A percentile compares a stretch with the other conserved stretches of the same genome.
These are phyloP conservation scores for Antrozous pallidus DNA, from an alignment of 2,797 vertebrate genomes.

Conservation along the genomic window DNA sequence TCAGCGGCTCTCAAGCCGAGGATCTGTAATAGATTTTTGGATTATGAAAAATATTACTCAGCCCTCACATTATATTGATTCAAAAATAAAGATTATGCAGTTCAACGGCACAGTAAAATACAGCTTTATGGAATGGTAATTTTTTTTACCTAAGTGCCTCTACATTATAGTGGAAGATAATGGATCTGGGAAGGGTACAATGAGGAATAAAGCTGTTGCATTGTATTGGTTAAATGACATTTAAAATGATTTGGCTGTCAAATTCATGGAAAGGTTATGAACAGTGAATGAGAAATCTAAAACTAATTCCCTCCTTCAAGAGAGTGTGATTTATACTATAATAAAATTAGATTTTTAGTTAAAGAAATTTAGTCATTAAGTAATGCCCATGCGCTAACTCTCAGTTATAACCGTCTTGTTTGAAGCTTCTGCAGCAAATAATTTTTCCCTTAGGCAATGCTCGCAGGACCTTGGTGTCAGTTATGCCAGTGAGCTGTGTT, in stretches of 20 bases:
- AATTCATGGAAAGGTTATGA: conserved; percentile 68
- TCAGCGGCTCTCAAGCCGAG: neutral
- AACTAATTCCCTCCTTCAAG: conserved; percentile 75
- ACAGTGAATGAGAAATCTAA: conserved; percentile 75
- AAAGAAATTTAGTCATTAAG: conserved; percentile 82
- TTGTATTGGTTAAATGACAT: conserved; percentile 76
- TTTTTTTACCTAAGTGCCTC: conserved; percentile 72
- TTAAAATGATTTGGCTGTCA: conserved; percentile 75
- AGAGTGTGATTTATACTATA: conserved; percentile 78
- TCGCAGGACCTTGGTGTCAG: conserved; percentile 57
- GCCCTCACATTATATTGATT: conserved; percentile 71
- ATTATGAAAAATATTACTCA: conserved; percentile 71
- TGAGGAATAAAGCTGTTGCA: conserved; percentile 73
- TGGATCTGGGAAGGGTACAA: conserved; percentile 66
- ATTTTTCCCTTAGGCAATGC: conserved; percentile 71
- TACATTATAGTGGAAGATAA: conserved; percentile 70
- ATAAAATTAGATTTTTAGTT: conserved; percentile 84
- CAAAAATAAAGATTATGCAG: conserved; percentile 61
- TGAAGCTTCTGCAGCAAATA: conserved; percentile 69
- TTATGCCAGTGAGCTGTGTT: conserved; percentile 66
- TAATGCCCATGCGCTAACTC: conserved; percentile 75
- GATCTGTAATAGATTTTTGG: conserved; percentile 45
- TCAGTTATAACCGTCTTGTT: conserved; percentile 83
- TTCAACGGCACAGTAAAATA: conserved; percentile 63
- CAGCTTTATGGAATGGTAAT: conserved; percentile 68